These are phyloP conservation scores for Nymphicus hollandicus DNA, from an alignment of 2,113 vertebrate genomes.

Conservation along the genomic window DNA sequence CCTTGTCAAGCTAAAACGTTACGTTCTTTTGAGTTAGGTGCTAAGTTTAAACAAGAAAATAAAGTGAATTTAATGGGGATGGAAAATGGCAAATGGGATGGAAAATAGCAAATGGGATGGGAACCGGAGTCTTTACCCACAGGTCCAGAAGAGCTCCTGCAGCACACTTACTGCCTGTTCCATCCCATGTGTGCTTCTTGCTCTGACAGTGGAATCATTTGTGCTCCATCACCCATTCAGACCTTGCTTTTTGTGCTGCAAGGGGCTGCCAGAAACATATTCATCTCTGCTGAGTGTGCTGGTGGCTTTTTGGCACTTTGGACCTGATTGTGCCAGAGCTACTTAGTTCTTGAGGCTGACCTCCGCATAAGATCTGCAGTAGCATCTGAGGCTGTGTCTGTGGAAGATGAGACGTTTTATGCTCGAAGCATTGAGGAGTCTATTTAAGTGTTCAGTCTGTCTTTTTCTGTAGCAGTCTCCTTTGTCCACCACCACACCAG, in stretches of 20 bases:
- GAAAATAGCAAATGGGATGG: neutral
- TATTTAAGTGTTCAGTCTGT: neutral
- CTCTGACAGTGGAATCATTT: rapidly evolving
- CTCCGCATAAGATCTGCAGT: neutral
- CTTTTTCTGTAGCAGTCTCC: neutral
- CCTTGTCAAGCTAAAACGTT: constrained; percentile 31
- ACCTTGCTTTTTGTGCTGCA: neutral
- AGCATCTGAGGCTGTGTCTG: neutral
- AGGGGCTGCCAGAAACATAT: neutral
- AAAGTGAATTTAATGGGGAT: neutral
- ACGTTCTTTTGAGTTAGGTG: neutral
- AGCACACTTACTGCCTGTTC: neutral
- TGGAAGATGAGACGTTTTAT: neutral
- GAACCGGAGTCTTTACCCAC: neutral
- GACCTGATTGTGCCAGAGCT: neutral
- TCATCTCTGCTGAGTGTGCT: neutral
- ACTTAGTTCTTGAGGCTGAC: neutral
- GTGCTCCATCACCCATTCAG: neutral
- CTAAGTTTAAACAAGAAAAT: constrained; percentile 26
- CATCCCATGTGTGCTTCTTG: neutral
- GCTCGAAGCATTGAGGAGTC: neutral
- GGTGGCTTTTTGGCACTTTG: neutral
- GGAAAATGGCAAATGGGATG: neutral
- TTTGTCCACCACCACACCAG: rapidly evolving
- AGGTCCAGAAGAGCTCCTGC: neutral